Evolutionary conservation across 2,113 vertebrate species (phyloP).

Genomic region (Cyanoderma ruficeps): DNA sequence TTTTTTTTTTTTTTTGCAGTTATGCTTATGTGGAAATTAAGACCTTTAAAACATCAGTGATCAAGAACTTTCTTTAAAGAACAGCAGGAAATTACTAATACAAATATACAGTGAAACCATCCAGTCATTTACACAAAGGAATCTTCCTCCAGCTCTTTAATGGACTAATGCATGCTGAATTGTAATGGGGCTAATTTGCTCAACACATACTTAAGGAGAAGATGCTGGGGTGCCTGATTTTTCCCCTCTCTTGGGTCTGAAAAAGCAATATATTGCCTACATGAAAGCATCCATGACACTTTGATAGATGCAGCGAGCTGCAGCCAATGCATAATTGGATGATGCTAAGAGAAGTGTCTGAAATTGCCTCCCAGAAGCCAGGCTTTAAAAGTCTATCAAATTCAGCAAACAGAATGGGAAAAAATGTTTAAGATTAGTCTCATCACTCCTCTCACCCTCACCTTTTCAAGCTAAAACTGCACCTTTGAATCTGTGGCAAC

Average conservation of each 20-base stretch:
- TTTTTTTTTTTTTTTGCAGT: not conserved
- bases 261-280: slow-evolving; percentile 45
- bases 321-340: slow-evolving; percentile 49
- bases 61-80: slow-evolving; percentile 54
- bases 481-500: not conserved
- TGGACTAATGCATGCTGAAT: slow-evolving; percentile 57
- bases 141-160: slow-evolving; percentile 48
- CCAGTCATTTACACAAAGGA: slow-evolving; percentile 37
- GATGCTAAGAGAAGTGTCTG: slow-evolving; percentile 5
- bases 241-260: slow-evolving; percentile 36
- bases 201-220: slow-evolving; percentile 56
- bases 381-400: slow-evolving; percentile 14
- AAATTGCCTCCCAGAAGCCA: slow-evolving; percentile 29
- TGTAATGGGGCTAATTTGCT: slow-evolving; percentile 50
- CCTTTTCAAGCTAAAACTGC: not conserved
- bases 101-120: slow-evolving; percentile 31
- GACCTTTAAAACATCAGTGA: slow-evolving; percentile 16
- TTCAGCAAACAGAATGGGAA: not conserved
- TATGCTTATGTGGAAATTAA: slow-evolving; percentile 29
- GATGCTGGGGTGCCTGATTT: slow-evolving; percentile 8
- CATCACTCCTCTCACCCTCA: not conserved
- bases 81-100: slow-evolving; percentile 71
- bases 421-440: not conserved
- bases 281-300: slow-evolving; percentile 52
- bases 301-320: slow-evolving; percentile 41